Percentiles rank a stretch among this genome's conserved stretches.
phyloP scores from a whole-genome alignment of 2,113 vertebrate species.

The Cichladusa arquata region DNA sequence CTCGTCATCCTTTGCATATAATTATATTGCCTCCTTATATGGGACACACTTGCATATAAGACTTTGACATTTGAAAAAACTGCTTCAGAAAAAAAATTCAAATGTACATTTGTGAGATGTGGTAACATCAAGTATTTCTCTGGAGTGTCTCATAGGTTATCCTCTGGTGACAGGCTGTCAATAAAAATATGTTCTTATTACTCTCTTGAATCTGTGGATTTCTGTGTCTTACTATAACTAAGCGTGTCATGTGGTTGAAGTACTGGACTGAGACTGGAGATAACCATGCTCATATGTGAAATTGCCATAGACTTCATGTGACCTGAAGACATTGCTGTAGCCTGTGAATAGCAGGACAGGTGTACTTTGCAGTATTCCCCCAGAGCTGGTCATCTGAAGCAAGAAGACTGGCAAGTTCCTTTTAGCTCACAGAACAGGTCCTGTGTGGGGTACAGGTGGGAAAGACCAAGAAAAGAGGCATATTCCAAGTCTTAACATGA shows the following conservation, averaged over 20 bases:
- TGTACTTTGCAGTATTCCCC: neutral
- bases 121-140: neutral
- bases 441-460: neutral
- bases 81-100: neutral
- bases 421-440: neutral
- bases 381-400: neutral
- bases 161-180: neutral
- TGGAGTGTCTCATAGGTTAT: neutral
- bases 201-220: neutral
- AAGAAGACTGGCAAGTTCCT: neutral
- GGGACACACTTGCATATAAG: neutral
- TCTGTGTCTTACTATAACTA: neutral
- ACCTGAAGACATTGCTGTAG: neutral
- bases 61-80: neutral
- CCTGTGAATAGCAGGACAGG: neutral
- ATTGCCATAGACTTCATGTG: neutral
- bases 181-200: neutral
- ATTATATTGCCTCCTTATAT: neutral
- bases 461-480: neutral
- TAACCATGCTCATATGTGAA: neutral
- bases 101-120: neutral
- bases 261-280: neutral
- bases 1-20: rapidly evolving
- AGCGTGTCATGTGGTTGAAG: neutral
- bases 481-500: neutral